These are phyloP conservation scores for Coreoperca whiteheadi DNA, from an alignment of 2,113 vertebrate species.

Conservation along the genomic window DNA sequence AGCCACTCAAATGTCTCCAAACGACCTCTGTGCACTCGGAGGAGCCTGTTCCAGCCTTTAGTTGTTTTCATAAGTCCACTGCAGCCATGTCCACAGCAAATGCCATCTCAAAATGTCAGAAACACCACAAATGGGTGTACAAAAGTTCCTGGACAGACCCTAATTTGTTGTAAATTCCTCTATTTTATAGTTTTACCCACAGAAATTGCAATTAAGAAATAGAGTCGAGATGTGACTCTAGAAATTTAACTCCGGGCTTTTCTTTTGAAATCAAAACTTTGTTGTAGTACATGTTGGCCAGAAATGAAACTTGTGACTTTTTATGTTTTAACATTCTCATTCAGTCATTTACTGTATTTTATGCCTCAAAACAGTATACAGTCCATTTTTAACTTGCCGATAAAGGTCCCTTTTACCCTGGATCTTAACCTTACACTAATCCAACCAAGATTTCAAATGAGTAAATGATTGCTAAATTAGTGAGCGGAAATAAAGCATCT, in stretches of 20 bases:
- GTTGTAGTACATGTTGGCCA: too few species aligned
- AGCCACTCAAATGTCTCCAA: neutral
- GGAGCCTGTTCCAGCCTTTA: neutral
- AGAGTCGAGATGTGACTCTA: neutral
- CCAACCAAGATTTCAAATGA: neutral
- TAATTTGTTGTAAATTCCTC: neutral
- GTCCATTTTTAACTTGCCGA: too few species aligned
- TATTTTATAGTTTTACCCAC: neutral
- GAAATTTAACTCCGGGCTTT: too few species aligned
- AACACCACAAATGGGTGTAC: neutral
- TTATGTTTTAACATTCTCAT: too few species aligned
- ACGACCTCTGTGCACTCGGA: neutral
- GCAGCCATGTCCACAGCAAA: neutral
- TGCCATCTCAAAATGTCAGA: neutral
- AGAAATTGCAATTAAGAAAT: neutral
- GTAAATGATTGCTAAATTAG: neutral
- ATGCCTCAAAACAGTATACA: too few species aligned
- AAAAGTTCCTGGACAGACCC: neutral
- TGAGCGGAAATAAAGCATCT: too few species aligned
- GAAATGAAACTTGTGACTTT: too few species aligned
- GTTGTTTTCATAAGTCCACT: neutral
- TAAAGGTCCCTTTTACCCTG: neutral
- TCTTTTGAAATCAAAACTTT: too few species aligned
- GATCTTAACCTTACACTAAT: neutral
- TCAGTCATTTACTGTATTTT: too few species aligned